Evolutionary conservation across 2,888 invertebrate genomes (phyloP).

Genomic region (Acanthoscelides obtectus): DNA sequence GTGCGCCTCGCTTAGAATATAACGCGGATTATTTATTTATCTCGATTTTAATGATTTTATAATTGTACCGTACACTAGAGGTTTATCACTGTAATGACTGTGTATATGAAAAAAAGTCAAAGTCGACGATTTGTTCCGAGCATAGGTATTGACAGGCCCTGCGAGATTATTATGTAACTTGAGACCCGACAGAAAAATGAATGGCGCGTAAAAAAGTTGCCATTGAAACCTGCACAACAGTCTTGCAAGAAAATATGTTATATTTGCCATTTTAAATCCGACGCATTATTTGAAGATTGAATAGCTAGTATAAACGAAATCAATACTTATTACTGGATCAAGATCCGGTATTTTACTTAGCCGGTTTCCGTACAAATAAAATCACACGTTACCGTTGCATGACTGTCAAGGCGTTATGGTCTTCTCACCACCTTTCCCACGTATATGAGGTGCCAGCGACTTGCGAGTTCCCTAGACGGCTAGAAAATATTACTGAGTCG

Average conservation of each 20-base stretch:
- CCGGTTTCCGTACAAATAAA: not conserved
- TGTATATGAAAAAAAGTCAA: not conserved
- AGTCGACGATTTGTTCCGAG: not conserved
- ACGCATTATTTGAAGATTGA: no score
- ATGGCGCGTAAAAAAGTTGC: no score
- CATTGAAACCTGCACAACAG: no score
- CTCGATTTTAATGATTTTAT: slow-evolving; percentile 32
- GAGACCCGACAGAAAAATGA: no score
- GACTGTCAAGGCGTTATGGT: slow-evolving; percentile 30
- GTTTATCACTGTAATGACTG: not conserved
- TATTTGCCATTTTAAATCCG: no score
- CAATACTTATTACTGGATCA: not conserved
- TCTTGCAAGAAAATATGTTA: no score
- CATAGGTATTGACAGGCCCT: no score
- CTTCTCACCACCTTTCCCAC: slow-evolving; percentile 34
- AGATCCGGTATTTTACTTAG: not conserved
- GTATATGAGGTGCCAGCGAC: slow-evolving; percentile 30
- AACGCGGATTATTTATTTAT: slow-evolving; percentile 22
- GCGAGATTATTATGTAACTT: no score
- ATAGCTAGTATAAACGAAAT: no score
- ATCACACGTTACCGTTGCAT: slow-evolving; percentile 22
- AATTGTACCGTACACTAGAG: slow-evolving; percentile 19
- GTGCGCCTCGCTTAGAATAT: not conserved
- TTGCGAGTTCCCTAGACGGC: slow-evolving; percentile 14
- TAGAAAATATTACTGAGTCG: not conserved